Evolutionary conservation across 2,888 invertebrate genomes (phyloP), one percentile per base, ranked within the genome.

Genomic region (Archaeoteleia sp.): DNA sequence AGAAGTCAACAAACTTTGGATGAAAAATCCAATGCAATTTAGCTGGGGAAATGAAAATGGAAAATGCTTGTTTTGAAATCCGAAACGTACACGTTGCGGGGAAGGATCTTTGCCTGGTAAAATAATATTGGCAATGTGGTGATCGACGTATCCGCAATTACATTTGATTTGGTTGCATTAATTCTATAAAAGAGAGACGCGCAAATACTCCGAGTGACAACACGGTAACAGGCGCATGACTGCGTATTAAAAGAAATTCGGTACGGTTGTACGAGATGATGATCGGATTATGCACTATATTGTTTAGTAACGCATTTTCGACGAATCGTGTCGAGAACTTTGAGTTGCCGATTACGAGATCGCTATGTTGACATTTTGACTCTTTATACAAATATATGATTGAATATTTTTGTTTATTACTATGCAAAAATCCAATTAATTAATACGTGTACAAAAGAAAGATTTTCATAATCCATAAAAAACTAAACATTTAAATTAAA

Each of bases 161-260:
- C 43, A 55, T 45, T 61, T 61, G 55, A 67, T 67, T 61, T 55
- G 67, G 25, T 51, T 54, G 43, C 49, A 57, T 67, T 67, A 51
- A 67, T 61, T 61, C 20, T 45, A 51, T 51, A 51, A 55, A 55
- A 40, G 45, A 25, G 42, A 40, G 27, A 17, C 39, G 35, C 40
- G 48, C 27, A 30, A 53, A 40, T 27, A 35, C 54, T 55, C 46
- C 58, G 48, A 61, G 65, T 65, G 62, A 63, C 58, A 67, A 39
- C 45, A 45, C 39, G 43, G 35, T 14, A 49, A 40, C 51, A 65
- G 46, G 68, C 55, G 58, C 48, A 46, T 23, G 29, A 42, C 39
- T 30, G 34, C 1, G 51, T 20, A 45, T 57, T 46, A 40, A 55
- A 67, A 61, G 39, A 61, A 72, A 70, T 61, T 55, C 45, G 51